phyloP scores from a whole-genome alignment of 30 jellyfish, hydroid and myxozoan genomes.

The Aurelia sp. region DNA sequence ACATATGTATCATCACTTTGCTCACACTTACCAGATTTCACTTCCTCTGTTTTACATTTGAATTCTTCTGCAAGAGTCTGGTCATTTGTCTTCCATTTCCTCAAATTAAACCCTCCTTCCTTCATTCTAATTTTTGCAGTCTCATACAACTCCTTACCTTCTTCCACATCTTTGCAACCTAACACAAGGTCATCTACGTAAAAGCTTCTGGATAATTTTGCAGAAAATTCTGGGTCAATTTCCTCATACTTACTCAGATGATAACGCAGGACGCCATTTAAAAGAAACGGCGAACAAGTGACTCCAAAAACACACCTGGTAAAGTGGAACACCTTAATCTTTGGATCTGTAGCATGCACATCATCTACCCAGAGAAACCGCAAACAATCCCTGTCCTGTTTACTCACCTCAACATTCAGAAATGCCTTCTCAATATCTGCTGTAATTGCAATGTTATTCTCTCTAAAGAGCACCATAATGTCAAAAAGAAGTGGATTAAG shows the following conservation, averaged over 20 bases:
- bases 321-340: not conserved
- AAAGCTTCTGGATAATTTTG: conserved; percentile 5
- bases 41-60: not conserved
- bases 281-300: conserved; percentile 42
- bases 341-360: not conserved
- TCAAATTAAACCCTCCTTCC: conserved; percentile 48
- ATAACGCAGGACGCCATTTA: conserved; percentile 50
- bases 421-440: too few species aligned
- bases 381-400: too few species aligned
- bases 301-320: conserved; percentile 11
- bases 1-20: conserved; percentile 48
- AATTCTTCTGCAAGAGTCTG: conserved; percentile 1
- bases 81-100: conserved; percentile 57
- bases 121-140: conserved; percentile 29
- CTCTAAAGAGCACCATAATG: not conserved
- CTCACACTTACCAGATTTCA: not conserved
- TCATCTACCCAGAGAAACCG: too few species aligned
- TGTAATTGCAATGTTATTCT: not conserved
- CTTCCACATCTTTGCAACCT: conserved; percentile 44
- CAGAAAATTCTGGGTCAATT: conserved; percentile 34
- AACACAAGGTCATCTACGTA: conserved; percentile 64
- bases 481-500: conserved; percentile 13
- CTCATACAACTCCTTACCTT: conserved; percentile 17
- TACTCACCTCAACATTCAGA: too few species aligned
- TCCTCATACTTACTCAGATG: conserved; percentile 26